These are phyloP conservation scores for Metalampra italica DNA, from an alignment of 2,888 invertebrate species.

Conservation along the genomic window DNA sequence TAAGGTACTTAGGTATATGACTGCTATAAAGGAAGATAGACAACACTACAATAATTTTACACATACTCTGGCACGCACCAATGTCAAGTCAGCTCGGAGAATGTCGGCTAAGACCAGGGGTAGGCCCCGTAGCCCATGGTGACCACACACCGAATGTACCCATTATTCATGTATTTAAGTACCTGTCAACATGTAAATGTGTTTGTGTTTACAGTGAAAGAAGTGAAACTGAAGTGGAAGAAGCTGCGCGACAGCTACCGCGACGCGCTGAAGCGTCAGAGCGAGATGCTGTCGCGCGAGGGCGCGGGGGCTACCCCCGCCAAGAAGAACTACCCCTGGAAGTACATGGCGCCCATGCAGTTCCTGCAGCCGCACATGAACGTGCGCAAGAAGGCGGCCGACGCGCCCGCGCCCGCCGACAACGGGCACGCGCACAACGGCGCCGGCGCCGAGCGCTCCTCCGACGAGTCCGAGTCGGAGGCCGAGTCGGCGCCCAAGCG, in stretches of 20 bases:
- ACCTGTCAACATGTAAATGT: neutral
- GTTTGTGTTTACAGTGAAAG: slow-evolving; percentile 55
- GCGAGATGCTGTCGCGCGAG: slow-evolving; percentile 53
- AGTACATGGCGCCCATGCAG: slow-evolving; percentile 65
- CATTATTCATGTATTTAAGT: no score
- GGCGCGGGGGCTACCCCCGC: slow-evolving; percentile 25
- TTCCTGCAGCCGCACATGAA: slow-evolving; percentile 72
- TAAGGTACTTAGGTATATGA: no score
- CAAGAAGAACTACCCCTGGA: slow-evolving; percentile 61
- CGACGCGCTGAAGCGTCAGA: slow-evolving; percentile 66
- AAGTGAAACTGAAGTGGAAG: slow-evolving; percentile 70
- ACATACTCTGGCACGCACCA: no score
- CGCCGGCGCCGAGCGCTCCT: slow-evolving; percentile 22
- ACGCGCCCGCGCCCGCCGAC: slow-evolving; percentile 21
- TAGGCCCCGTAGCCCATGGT: no score
- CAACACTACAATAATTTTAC: no score
- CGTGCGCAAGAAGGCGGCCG: slow-evolving; percentile 53
- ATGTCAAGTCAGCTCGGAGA: no score
- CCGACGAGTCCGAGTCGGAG: slow-evolving; percentile 33
- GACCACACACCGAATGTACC: no score
- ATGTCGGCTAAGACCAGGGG: no score
- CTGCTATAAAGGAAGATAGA: no score
- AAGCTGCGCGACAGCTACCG: slow-evolving; percentile 70
- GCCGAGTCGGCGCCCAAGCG: slow-evolving; percentile 36
- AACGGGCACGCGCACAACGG: neutral